These are phyloP conservation scores for Himalopsyche tibetana DNA, from an alignment of 2,888 invertebrate species.

Conservation along the genomic window DNA sequence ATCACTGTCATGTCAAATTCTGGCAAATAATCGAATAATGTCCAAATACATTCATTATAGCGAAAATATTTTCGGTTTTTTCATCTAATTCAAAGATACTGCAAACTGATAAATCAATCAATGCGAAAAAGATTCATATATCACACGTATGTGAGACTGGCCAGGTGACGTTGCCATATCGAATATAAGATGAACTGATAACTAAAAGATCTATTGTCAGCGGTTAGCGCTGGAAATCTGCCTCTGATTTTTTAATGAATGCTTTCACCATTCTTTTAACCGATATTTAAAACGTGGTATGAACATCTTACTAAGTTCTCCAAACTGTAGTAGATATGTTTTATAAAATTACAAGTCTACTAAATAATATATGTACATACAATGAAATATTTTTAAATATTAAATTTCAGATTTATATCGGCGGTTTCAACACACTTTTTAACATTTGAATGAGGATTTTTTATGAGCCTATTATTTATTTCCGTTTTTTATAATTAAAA, in stretches of 20 bases:
- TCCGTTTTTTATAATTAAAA: too few relatives aligned
- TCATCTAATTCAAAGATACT: neutral
- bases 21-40: neutral
- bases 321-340: too few relatives aligned
- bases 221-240: neutral
- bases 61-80: neutral
- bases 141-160: neutral
- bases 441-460: too few relatives aligned
- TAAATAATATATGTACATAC: too few relatives aligned
- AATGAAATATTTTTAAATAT: too few relatives aligned
- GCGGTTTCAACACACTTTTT: too few relatives aligned
- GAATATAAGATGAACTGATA: constrained; percentile 14
- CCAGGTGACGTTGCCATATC: constrained; percentile 23
- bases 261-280: constrained; percentile 38
- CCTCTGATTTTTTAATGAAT: constrained; percentile 41
- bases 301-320: too few relatives aligned
- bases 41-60: constrained; percentile 29
- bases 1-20: neutral
- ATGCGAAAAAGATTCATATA: constrained; percentile 19
- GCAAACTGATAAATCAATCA: constrained; percentile 16
- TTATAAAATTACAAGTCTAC: too few relatives aligned
- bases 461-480: too few relatives aligned
- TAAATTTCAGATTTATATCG: too few relatives aligned
- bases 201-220: neutral
- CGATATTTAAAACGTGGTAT: neutral